A percentile compares a stretch with the other conserved stretches of the same genome.
These are phyloP conservation scores for Piprites chloris DNA, from an alignment of 2,113 vertebrate genomes.

Conservation along the genomic window DNA sequence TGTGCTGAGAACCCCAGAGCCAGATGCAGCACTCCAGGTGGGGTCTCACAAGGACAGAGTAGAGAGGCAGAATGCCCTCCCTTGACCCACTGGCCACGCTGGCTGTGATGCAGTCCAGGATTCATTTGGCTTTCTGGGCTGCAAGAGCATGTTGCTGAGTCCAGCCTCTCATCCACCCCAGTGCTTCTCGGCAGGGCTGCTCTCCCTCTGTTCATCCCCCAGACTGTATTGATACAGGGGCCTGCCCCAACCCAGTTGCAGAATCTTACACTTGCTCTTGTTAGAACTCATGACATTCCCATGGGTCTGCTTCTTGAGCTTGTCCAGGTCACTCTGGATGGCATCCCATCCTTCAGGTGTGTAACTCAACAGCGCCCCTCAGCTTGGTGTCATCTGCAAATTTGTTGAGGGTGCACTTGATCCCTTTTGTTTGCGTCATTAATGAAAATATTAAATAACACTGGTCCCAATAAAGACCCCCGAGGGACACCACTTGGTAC, in stretches of 20 bases:
- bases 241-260: not conserved
- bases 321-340: not conserved
- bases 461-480: not conserved
- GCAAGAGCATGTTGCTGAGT: not conserved
- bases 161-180: not conserved
- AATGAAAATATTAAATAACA: not conserved
- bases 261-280: not conserved
- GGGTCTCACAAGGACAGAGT: not conserved
- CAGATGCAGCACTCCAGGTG: not conserved
- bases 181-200: not conserved
- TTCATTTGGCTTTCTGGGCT: not conserved
- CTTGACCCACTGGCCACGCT: not conserved
- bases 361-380: not conserved
- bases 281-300: not conserved
- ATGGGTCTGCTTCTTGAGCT: not conserved
- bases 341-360: not conserved
- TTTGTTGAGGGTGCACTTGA: accelerated
- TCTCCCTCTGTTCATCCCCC: not conserved
- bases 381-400: not conserved
- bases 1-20: not conserved
- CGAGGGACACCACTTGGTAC: not conserved
- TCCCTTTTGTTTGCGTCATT: not conserved
- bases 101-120: not conserved
- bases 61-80: not conserved
- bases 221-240: not conserved